Percentiles rank a stretch among this genome's conserved stretches.
Evolutionary conservation across 2,797 vertebrate species (phyloP).

Genomic region (Hybognathus amarus): DNA sequence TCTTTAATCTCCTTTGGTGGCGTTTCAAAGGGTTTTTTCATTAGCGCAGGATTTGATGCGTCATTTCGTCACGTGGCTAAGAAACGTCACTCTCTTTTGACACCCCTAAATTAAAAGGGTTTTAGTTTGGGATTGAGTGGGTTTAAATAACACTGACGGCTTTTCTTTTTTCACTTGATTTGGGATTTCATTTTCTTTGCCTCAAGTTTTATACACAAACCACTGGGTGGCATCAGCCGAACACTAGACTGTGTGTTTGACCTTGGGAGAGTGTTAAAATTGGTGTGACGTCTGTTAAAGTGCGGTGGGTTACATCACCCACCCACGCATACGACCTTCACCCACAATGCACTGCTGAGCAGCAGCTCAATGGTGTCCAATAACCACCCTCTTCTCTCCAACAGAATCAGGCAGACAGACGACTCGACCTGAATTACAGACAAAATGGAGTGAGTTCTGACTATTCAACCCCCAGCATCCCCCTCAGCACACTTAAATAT

Average conservation of each 20-base stretch:
- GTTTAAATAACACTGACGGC: not conserved
- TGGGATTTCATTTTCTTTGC: not conserved
- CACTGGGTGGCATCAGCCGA: constrained; percentile 47
- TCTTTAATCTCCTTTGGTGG: not conserved
- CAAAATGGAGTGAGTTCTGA: constrained; percentile 80
- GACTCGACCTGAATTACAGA: constrained; percentile 70
- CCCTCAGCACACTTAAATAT: constrained; percentile 52
- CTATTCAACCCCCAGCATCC: constrained; percentile 59
- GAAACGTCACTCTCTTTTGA: not conserved
- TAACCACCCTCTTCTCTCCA: constrained; percentile 76
- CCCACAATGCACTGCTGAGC: constrained; percentile 63
- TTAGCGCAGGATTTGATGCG: not conserved
- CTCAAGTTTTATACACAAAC: constrained; percentile 30
- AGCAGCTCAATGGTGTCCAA: constrained; percentile 54
- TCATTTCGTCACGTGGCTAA: not conserved
- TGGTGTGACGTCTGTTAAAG: constrained; percentile 11
- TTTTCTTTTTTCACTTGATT: not conserved
- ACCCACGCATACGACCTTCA: constrained; percentile 52
- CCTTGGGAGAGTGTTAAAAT: constrained; percentile 37
- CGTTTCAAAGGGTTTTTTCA: not conserved
- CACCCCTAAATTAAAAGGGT: not conserved
- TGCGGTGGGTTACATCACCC: constrained; percentile 42
- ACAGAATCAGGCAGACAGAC: constrained; percentile 78
- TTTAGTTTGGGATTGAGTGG: not conserved
- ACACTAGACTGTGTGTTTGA: constrained; percentile 28